Evolutionary conservation across 2,113 vertebrate genomes (phyloP).

Genomic region (Apistogramma diplotaenia): DNA sequence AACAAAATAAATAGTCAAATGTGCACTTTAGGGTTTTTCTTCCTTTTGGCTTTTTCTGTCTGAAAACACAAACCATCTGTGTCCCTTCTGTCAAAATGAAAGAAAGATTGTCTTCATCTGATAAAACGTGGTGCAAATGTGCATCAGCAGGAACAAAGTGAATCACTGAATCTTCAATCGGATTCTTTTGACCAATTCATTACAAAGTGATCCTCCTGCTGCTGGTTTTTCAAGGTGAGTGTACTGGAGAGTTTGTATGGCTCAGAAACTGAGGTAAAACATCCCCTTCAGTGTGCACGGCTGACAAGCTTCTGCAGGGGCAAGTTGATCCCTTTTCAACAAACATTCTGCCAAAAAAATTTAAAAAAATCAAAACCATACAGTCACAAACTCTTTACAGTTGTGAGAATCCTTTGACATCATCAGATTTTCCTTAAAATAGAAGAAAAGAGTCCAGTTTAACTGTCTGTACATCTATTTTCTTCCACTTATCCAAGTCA

Average conservation of each 20-base stretch:
- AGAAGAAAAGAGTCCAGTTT: neutral
- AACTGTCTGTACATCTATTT: neutral
- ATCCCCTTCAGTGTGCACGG: neutral
- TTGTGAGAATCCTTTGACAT: neutral
- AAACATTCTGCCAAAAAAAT: conserved; percentile 2
- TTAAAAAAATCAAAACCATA: neutral
- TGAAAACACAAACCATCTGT: neutral
- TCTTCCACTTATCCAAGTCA: neutral
- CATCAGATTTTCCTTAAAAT: neutral
- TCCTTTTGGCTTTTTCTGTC: conserved; percentile 45
- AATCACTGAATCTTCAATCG: neutral
- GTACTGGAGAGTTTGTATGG: neutral
- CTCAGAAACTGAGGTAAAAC: conserved; percentile 3
- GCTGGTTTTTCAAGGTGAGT: neutral
- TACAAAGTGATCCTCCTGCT: neutral
- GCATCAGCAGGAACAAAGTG: neutral
- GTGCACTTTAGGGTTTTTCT: neutral
- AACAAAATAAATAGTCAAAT: conserved; percentile 56
- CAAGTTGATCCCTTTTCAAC: conserved; percentile 50
- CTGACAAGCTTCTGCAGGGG: neutral
- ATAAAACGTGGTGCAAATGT: neutral
- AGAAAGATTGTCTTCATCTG: neutral
- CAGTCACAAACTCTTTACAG: too few species aligned
- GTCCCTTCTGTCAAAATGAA: conserved; percentile 30
- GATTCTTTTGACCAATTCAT: neutral